Evolutionary conservation across 2,113 vertebrate species (phyloP).

Genomic region (Sinocyclocheilus maitianheensis): DNA sequence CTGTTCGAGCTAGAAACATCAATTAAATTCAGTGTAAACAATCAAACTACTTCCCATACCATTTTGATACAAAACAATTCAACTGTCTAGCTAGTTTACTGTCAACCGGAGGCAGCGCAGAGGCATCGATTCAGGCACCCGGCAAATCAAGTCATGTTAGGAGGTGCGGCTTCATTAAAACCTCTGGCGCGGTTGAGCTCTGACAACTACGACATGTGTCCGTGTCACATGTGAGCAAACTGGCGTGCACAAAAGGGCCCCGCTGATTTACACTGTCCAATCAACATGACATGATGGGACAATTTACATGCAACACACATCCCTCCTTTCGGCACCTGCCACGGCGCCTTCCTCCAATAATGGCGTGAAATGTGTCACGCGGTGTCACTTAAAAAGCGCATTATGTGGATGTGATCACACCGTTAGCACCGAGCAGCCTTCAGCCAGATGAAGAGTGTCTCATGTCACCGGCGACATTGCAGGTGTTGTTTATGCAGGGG

Average conservation of each 20-base stretch:
- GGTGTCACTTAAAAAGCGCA: slow-evolving; percentile 79
- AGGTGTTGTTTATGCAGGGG: slow-evolving; percentile 72
- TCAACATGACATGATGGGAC: slow-evolving; percentile 74
- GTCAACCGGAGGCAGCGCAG: not conserved
- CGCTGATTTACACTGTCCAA: slow-evolving; percentile 64
- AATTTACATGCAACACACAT: slow-evolving; percentile 72
- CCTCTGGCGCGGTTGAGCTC: slow-evolving; percentile 23
- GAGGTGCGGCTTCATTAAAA: slow-evolving; percentile 49
- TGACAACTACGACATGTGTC: slow-evolving; percentile 51
- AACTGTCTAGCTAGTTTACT: slow-evolving; percentile 12
- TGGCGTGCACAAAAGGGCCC: slow-evolving; percentile 31
- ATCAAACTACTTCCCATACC: not conserved
- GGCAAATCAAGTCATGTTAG: slow-evolving; percentile 29
- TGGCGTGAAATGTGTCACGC: slow-evolving; percentile 77
- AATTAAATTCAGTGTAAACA: not conserved
- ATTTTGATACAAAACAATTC: not conserved
- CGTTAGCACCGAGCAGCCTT: slow-evolving; percentile 67
- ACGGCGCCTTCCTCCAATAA: slow-evolving; percentile 72
- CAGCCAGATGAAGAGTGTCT: slow-evolving; percentile 65
- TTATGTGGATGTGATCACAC: slow-evolving; percentile 73
- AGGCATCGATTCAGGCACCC: slow-evolving; percentile 3
- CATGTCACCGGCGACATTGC: slow-evolving; percentile 73
- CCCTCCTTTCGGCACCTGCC: slow-evolving; percentile 66
- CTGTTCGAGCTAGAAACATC: slow-evolving; percentile 87
- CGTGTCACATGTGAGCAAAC: slow-evolving; percentile 43